Evolutionary conservation across 1,140 invertebrate species (phyloP).

Genomic region (Rhopalosiphum maidis): DNA sequence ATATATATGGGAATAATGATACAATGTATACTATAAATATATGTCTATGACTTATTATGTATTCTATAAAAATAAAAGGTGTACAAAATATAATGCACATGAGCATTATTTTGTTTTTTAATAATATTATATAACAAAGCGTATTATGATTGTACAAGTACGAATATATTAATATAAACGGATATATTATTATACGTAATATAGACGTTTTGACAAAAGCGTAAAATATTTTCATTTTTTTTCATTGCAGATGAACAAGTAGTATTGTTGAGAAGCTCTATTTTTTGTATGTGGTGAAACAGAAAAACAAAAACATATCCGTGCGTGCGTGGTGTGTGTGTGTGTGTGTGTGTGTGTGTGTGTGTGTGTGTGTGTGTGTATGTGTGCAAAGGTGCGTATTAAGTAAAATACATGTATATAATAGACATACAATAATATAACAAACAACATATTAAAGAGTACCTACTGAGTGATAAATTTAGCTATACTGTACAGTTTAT

Average conservation of each 20-base stretch:
- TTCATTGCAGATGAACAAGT: background rate
- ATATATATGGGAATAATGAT: background rate
- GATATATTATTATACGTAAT: background rate
- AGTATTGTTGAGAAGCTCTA: background rate
- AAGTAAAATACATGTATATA: background rate
- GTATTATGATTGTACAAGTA: background rate
- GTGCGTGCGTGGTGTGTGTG: background rate
- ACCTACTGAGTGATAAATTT: background rate
- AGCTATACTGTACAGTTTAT: background rate
- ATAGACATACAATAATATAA: background rate
- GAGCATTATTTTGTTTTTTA: background rate
- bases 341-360: background rate
- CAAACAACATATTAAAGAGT: background rate
- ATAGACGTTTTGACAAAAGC: background rate
- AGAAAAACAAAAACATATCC: background rate
- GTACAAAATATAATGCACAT: background rate
- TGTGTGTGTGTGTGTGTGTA: too few species aligned
- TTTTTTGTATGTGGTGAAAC: background rate
- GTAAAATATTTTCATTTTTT: background rate
- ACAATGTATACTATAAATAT: background rate
- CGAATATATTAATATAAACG: background rate
- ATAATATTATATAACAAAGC: slow-evolving; percentile 4
- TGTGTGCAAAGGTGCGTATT: background rate
- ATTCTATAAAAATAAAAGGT: background rate
- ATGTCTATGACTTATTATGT: background rate